These are phyloP conservation scores for Tenebrio molitor DNA, from an alignment of 1,140 invertebrate genomes.

Conservation along the genomic window DNA sequence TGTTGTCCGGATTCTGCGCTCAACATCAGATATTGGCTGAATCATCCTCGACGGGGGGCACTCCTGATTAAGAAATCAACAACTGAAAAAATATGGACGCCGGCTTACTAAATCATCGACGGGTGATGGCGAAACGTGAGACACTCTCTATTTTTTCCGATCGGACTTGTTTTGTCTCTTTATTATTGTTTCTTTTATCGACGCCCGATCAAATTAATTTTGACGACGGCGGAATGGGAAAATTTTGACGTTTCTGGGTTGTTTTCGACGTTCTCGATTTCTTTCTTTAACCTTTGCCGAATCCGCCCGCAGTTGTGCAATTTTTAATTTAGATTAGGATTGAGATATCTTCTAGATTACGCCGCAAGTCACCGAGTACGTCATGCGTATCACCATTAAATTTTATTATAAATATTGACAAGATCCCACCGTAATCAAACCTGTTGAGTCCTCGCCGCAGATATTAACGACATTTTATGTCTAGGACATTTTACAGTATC, in stretches of 20 bases:
- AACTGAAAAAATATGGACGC: background rate
- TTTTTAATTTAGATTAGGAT: conserved; percentile 31
- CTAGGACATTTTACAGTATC: background rate
- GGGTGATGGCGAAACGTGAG: conserved; percentile 4
- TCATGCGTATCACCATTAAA: conserved; percentile 34
- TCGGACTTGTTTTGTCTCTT: background rate
- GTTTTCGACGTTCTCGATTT: too few species aligned
- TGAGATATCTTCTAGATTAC: conserved; percentile 25
- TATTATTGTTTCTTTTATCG: conserved; percentile 6
- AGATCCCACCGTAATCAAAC: conserved; percentile 3
- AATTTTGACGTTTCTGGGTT: conserved; percentile 4
- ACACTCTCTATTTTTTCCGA: too few species aligned
- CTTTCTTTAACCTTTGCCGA: background rate
- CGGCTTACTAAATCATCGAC: conserved; percentile 3
- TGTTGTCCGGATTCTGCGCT: background rate
- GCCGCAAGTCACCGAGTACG: background rate
- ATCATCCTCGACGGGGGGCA: background rate
- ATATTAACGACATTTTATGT: conserved; percentile 33
- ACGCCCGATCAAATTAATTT: background rate
- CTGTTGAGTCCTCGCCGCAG: conserved; percentile 6
- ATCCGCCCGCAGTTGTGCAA: too few species aligned
- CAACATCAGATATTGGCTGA: conserved; percentile 26
- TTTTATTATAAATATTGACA: conserved; percentile 39
- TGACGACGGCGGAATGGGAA: background rate
- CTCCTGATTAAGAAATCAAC: conserved; percentile 21